These are phyloP conservation scores for Yponomeuta sedellus DNA, from an alignment of 2,888 invertebrate species.

Conservation along the genomic window DNA sequence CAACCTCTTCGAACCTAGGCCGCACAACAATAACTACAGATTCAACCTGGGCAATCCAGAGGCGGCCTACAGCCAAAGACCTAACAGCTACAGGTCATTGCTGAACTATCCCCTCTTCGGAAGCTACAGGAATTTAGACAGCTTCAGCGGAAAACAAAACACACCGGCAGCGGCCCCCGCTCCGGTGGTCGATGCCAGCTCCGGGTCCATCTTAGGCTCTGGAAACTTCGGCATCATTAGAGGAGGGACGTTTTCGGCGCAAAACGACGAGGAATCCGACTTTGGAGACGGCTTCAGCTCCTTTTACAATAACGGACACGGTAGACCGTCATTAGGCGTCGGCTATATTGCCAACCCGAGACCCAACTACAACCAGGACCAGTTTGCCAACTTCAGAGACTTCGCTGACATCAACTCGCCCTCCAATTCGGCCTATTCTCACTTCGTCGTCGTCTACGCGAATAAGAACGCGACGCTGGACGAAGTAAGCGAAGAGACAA, in stretches of 20 bases:
- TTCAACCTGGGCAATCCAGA: constrained; percentile 78
- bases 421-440: constrained; percentile 86
- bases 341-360: constrained; percentile 81
- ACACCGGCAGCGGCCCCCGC: constrained; percentile 40
- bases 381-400: constrained; percentile 92
- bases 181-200: constrained; percentile 66
- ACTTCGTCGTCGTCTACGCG: constrained; percentile 89
- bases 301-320: constrained; percentile 82
- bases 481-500: constrained; percentile 64
- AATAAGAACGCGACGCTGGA: constrained; percentile 84
- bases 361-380: constrained; percentile 86
- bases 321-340: constrained; percentile 79
- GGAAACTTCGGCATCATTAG: constrained; percentile 91
- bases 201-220: constrained; percentile 83
- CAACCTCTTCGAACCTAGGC: constrained; percentile 77
- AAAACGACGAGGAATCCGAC: constrained; percentile 78
- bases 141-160: constrained; percentile 47
- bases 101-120: constrained; percentile 64
- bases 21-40: constrained; percentile 74
- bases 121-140: constrained; percentile 55
- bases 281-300: constrained; percentile 78
- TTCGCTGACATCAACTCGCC: constrained; percentile 93
- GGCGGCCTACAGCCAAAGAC: constrained; percentile 78
- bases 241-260: constrained; percentile 90
- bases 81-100: constrained; percentile 66